Evolutionary conservation across 2,888 invertebrate species (phyloP).

Genomic region (Xestia xanthographa): DNA sequence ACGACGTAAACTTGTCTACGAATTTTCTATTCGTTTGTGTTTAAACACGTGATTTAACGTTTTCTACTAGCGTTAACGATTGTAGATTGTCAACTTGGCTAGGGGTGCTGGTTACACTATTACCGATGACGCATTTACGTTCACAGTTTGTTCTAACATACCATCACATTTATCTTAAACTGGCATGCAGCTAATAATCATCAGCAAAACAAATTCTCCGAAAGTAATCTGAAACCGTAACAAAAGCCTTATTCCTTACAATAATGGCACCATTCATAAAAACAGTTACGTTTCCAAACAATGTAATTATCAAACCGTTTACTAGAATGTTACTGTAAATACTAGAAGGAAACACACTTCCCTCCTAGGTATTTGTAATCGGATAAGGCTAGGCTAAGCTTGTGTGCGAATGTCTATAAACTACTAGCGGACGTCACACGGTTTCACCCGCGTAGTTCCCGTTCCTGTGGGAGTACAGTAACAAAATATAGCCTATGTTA

Average conservation of each 20-base stretch:
- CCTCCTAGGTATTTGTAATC: conserved; percentile 22
- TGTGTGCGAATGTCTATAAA: not conserved
- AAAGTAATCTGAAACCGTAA: not conserved
- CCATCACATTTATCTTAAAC: not conserved
- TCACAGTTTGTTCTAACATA: not conserved
- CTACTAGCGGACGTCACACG: too few species aligned
- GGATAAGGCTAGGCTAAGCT: conserved; percentile 10
- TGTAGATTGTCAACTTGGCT: too few species aligned
- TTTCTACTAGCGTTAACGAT: too few species aligned
- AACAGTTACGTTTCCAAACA: conserved; percentile 1
- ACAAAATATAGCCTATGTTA: too few species aligned
- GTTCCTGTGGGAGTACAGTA: too few species aligned
- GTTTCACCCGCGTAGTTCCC: too few species aligned
- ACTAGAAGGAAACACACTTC: conserved; percentile 27
- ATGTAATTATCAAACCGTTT: not conserved
- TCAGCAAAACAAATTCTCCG: not conserved
- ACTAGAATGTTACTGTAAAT: not conserved
- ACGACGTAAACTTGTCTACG: too few species aligned
- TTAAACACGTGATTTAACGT: too few species aligned
- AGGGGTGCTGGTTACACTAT: too few species aligned
- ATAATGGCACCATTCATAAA: not conserved
- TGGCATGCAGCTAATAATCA: not conserved
- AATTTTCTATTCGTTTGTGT: too few species aligned
- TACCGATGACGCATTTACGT: not conserved
- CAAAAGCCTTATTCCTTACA: not conserved